These are phyloP conservation scores for Willisornis vidua DNA, from an alignment of 2,113 vertebrate genomes.

Conservation along the genomic window DNA sequence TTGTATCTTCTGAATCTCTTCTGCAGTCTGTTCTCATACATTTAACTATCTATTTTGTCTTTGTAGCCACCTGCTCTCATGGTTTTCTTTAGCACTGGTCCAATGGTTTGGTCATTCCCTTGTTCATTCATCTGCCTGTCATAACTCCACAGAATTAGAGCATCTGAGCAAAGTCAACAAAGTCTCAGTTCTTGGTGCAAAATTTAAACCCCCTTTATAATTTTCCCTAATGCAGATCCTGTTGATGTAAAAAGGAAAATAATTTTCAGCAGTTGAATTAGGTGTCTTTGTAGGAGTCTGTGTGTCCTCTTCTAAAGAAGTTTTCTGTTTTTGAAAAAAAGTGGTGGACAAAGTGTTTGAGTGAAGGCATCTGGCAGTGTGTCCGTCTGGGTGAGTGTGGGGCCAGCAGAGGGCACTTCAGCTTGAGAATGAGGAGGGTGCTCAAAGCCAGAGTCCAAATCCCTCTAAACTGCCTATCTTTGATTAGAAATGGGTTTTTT, in stretches of 20 bases:
- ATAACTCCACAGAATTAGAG: neutral
- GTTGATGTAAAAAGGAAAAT: neutral
- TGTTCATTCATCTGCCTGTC: neutral
- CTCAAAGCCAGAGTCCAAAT: constrained; percentile 32
- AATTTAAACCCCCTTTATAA: neutral
- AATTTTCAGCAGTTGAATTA: fast-evolving
- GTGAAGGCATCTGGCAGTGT: constrained; percentile 26
- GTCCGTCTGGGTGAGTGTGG: constrained; percentile 37
- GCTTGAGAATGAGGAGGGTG: neutral
- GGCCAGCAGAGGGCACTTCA: constrained; percentile 64
- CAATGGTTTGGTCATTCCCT: neutral
- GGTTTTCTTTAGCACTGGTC: neutral
- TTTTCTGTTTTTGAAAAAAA: neutral
- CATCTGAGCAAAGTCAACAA: neutral
- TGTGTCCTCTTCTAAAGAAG: neutral
- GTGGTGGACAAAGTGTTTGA: neutral
- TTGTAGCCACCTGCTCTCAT: neutral
- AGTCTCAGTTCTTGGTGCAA: neutral
- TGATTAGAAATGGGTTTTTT: constrained; percentile 26
- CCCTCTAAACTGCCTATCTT: neutral
- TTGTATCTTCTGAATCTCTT: neutral
- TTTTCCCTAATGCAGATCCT: neutral
- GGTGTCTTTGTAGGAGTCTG: neutral
- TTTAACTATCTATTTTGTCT: neutral
- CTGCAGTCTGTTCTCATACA: neutral